phyloP scores from a whole-genome alignment of 2,888 invertebrate genomes.

The Acrobasis repandana region DNA sequence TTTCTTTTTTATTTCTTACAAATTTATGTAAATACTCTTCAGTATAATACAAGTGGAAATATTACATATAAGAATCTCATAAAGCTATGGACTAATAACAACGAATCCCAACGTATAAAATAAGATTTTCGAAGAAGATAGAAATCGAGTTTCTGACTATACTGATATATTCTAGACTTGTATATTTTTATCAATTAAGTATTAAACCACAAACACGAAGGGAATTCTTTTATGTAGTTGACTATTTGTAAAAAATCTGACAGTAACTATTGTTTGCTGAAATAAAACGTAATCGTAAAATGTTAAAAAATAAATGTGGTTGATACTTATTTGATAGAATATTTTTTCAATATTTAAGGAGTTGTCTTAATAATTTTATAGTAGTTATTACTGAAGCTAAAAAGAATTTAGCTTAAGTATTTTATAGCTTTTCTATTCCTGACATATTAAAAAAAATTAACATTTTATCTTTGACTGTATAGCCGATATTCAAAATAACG shows the following conservation, averaged over 20 bases:
- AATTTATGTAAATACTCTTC: constrained; percentile 5
- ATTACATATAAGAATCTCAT: constrained; percentile 37
- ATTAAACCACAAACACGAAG: not conserved
- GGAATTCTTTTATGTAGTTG: not conserved
- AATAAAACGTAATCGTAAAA: not conserved
- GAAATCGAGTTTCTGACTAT: constrained; percentile 12
- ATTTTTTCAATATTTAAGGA: constrained; percentile 19
- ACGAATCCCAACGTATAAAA: constrained; percentile 45
- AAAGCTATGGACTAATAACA: constrained; percentile 32
- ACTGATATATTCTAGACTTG: not conserved
- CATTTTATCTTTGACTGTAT: not conserved
- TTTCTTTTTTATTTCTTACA: not conserved
- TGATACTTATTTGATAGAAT: constrained; percentile 6
- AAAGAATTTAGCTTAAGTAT: too few relatives aligned
- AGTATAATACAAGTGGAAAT: constrained; percentile 5
- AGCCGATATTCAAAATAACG: too few relatives aligned
- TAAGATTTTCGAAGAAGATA: too few relatives aligned
- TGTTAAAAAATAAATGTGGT: not conserved
- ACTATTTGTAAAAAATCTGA: not conserved
- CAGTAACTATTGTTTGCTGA: not conserved
- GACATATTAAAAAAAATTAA: not conserved
- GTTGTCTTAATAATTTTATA: constrained; percentile 13
- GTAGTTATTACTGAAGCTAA: not conserved
- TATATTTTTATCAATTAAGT: constrained; percentile 7
- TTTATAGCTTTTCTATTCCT: not conserved